These are phyloP conservation scores for Antigone vipio DNA, from an alignment of 2,113 vertebrate genomes.

Conservation along the genomic window DNA sequence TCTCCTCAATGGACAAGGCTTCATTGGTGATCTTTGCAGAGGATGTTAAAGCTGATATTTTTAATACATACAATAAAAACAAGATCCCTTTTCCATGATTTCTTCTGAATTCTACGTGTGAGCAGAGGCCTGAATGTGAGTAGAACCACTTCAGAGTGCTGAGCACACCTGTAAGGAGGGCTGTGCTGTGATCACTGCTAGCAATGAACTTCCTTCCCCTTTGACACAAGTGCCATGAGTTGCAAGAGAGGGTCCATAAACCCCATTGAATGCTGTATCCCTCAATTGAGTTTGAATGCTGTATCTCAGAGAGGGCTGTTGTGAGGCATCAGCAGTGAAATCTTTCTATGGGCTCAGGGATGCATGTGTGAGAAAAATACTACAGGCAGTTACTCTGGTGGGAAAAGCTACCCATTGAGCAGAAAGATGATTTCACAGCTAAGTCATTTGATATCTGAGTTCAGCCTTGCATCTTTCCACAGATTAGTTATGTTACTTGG, in stretches of 20 bases:
- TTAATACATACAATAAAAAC: rapidly evolving
- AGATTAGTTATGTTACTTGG: background rate
- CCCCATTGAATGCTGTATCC: rapidly evolving
- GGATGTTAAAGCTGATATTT: rapidly evolving
- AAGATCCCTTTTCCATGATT: background rate
- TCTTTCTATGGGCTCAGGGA: background rate
- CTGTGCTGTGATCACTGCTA: background rate
- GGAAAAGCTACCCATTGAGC: background rate
- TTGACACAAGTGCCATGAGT: rapidly evolving
- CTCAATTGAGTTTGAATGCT: background rate
- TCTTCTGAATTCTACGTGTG: background rate
- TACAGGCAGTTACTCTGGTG: background rate
- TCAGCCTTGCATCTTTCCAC: background rate
- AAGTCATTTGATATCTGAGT: background rate
- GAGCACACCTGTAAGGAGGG: background rate
- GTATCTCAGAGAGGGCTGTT: background rate
- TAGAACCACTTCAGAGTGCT: background rate
- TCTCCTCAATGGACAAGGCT: background rate
- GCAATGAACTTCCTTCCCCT: background rate
- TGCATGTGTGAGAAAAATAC: background rate
- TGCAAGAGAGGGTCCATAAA: background rate
- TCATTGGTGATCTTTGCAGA: background rate
- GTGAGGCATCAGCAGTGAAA: background rate
- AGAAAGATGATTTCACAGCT: background rate
- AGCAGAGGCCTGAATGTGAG: background rate